Conservation (phyloP, 2,888 invertebrate species). For the Hydriomena furcata region DNA sequence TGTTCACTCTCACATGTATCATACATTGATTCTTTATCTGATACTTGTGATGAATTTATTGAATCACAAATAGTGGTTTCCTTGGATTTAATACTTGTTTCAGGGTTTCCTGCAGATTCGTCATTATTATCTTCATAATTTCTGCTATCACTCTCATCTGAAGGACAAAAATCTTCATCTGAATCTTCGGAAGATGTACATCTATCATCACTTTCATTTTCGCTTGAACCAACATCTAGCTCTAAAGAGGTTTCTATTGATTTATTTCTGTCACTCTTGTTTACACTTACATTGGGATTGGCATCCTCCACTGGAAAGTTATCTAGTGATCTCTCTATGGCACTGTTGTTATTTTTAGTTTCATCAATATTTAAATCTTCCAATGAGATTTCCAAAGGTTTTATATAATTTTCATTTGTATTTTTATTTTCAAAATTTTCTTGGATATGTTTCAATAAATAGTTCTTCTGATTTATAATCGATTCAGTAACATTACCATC, state of each 20-base stretch:
- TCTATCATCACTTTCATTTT: conserved; percentile 5
- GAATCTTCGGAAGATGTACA: neutral
- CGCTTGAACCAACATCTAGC: conserved; percentile 2
- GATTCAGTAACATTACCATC: conserved; percentile 14
- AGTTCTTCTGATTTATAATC: conserved; percentile 2
- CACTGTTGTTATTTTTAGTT: neutral
- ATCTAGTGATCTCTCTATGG: neutral
- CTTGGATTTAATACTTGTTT: conserved; percentile 14
- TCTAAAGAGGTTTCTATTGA: neutral
- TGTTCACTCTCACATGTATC: conserved; percentile 65
- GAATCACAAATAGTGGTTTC: conserved; percentile 7
- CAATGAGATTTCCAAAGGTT: neutral
- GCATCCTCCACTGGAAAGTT: neutral
- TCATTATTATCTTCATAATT: neutral
- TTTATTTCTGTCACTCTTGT: neutral
- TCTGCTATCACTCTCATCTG: neutral
- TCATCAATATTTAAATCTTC: neutral
- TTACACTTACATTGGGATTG: neutral
- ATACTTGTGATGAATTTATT: conserved; percentile 25
- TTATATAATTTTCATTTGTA: neutral
- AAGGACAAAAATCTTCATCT: neutral
- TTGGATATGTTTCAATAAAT: conserved; percentile 11
- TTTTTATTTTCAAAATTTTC: conserved; percentile 1
- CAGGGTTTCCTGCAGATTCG: neutral
- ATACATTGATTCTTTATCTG: conserved; percentile 57